Evolutionary conservation across 2,888 invertebrate genomes (phyloP), one percentile per base, ranked within the genome.

Genomic region (Onthophagus sagittarius): DNA sequence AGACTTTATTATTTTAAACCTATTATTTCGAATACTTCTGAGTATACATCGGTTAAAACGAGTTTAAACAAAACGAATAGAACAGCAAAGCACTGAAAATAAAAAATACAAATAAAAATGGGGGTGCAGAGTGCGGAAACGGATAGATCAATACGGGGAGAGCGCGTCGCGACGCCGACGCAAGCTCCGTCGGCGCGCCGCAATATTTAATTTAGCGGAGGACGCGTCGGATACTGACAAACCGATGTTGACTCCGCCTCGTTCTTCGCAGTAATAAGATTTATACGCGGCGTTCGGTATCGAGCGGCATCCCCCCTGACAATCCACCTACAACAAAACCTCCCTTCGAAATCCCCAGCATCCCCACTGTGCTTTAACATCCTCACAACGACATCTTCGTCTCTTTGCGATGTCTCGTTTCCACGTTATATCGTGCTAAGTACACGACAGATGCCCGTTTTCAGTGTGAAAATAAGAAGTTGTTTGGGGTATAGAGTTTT

Each of bases 141-240:
- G 23, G 23, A 63, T 63, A 69, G 31, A 39, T 69, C 72, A 63
- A 14, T 14, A 13, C 32, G 33, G n/a, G 15, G 63, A 72, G 72
- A 72, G 15, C 65, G 39, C 39, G 11, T 53, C 39, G 7, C 39
- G 39, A 53, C 39, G 39, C 39, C 39, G 39, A 53, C 39, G 39
- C 39, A 72, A 67, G 67, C 72, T 71, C 15, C 72, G 14, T 72
- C 69, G 14, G 70, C 39, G 39, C 39, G 81, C 83, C 83, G 83
- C 83, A 83, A 83, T 83, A 83, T 84, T 83, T 83, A 83, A 83
- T 84, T 83, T 83, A 83, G 81, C 81, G 81, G 83, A 83, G 83
- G 83, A 82, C 80, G 82, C 81, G 78, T 78, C 79, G 81, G 81
- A 80, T 78, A 76, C 81, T 79, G 80, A 80, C 81, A 83, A 83